phyloP scores from a whole-genome alignment of 2,888 invertebrate species.

The Perizoma flavofasciatum region DNA sequence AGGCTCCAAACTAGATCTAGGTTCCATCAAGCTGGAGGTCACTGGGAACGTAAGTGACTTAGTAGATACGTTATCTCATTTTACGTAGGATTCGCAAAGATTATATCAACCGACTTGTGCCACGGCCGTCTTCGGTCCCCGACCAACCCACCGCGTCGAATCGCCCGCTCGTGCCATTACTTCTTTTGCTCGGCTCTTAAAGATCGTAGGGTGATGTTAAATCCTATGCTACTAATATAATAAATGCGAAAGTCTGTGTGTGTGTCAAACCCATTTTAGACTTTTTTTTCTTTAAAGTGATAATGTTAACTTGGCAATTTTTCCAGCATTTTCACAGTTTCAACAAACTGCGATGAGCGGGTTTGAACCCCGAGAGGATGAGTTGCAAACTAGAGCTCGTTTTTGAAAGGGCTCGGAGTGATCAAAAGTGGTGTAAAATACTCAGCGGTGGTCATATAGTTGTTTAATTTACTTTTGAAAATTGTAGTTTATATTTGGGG shows the following conservation, averaged over 20 bases:
- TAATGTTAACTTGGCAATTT: constrained; percentile 10
- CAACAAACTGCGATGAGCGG: constrained; percentile 4
- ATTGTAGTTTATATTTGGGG: no score
- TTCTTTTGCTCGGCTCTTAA: no score
- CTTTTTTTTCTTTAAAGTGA: constrained; percentile 15
- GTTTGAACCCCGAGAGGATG: constrained; percentile 11
- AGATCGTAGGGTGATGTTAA: no score
- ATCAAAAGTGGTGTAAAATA: constrained; percentile 4
- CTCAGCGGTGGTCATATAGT: not conserved
- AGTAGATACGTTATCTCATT: no score
- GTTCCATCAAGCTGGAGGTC: constrained; percentile 18
- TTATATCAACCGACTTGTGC: no score
- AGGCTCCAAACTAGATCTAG: constrained; percentile 26
- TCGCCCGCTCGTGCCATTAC: no score
- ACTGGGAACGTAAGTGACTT: not conserved
- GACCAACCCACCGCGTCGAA: no score
- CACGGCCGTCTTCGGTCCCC: no score
- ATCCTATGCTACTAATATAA: no score
- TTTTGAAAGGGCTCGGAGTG: constrained; percentile 4
- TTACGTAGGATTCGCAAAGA: no score
- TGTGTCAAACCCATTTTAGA: no score
- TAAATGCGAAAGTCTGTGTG: no score
- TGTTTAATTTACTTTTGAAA: not conserved
- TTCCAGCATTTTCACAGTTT: constrained; percentile 1
- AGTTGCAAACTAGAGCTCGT: not conserved